A percentile compares a stretch with the other conserved stretches of the same genome.
These are phyloP conservation scores for Eurosta solidaginis DNA, from an alignment of 1,140 invertebrate genomes.

Conservation along the genomic window DNA sequence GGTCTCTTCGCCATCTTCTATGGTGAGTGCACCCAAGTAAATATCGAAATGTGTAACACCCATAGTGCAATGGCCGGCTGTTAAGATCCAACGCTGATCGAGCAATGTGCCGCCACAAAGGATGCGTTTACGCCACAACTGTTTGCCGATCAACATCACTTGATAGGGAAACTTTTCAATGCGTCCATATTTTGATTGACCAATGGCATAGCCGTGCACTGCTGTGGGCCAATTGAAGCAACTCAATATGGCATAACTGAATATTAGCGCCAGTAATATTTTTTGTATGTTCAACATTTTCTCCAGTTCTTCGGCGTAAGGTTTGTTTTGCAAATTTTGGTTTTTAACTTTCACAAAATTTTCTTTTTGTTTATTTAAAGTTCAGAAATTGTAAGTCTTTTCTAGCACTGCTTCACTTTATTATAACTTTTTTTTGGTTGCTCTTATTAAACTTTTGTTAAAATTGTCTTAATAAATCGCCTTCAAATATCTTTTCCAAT, in stretches of 20 bases:
- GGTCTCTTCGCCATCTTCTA: slow-evolving; percentile 47
- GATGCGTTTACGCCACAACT: slow-evolving; percentile 55
- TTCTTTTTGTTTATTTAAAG: background rate
- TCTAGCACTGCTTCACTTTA: too few species aligned
- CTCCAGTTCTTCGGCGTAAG: background rate
- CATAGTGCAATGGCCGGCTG: slow-evolving; percentile 80
- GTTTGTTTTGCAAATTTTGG: background rate
- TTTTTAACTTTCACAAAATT: background rate
- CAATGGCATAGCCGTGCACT: slow-evolving; percentile 44
- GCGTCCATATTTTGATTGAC: slow-evolving; percentile 51
- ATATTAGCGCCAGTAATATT: slow-evolving; percentile 32
- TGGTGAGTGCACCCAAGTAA: slow-evolving; percentile 52
- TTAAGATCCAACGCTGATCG: slow-evolving; percentile 71
- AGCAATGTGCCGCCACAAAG: slow-evolving; percentile 78
- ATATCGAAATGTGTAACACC: slow-evolving; percentile 55
- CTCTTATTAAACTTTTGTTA: too few species aligned
- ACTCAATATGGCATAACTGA: slow-evolving; percentile 32
- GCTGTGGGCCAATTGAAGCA: slow-evolving; percentile 29
- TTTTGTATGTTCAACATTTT: slow-evolving; percentile 33
- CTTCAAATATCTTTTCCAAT: too few species aligned
- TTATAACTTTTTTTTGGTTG: too few species aligned
- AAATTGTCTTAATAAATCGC: too few species aligned
- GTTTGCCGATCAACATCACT: slow-evolving; percentile 58
- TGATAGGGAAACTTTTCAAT: slow-evolving; percentile 58
- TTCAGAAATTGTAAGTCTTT: background rate